Conservation (phyloP, 2,888 invertebrate species). For the Drosophila colorata region DNA sequence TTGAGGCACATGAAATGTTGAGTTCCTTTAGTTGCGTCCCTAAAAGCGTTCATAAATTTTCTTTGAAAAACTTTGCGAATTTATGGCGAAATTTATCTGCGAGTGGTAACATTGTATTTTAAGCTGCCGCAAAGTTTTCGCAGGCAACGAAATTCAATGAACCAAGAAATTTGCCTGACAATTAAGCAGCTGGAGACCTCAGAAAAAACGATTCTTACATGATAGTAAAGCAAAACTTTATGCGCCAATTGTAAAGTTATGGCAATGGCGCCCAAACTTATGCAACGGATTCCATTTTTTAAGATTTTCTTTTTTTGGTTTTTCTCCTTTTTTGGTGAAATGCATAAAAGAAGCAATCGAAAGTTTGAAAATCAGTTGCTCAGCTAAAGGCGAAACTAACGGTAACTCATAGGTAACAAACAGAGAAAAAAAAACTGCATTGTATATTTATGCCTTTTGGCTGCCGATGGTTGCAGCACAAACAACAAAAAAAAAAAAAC, state of each 20-base stretch:
- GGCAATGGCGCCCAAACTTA: slow-evolving; percentile 63
- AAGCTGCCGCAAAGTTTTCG: slow-evolving; percentile 47
- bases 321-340: slow-evolving; percentile 3
- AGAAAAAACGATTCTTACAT: slow-evolving; percentile 52
- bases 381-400: slow-evolving; percentile 31
- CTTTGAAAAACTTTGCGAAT: slow-evolving; percentile 16
- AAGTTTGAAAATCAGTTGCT: slow-evolving; percentile 51
- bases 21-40: not conserved
- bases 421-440: slow-evolving; percentile 46
- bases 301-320: not conserved
- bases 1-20: not conserved
- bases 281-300: slow-evolving; percentile 54
- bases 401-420: slow-evolving; percentile 36
- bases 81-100: slow-evolving; percentile 28
- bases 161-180: slow-evolving; percentile 70
- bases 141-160: slow-evolving; percentile 62
- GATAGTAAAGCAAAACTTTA: slow-evolving; percentile 64
- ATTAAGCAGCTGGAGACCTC: slow-evolving; percentile 71
- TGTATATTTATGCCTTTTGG: slow-evolving; percentile 73
- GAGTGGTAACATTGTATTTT: slow-evolving; percentile 34
- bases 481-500: slow-evolving; percentile 4
- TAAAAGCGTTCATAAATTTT: not conserved
- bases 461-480: slow-evolving; percentile 39
- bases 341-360: slow-evolving; percentile 68
- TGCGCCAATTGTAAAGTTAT: slow-evolving; percentile 66